A percentile compares a stretch with the other conserved stretches of the same genome.
phyloP scores from a whole-genome alignment of 2,888 invertebrate species.

The Oasisia sp. region DNA sequence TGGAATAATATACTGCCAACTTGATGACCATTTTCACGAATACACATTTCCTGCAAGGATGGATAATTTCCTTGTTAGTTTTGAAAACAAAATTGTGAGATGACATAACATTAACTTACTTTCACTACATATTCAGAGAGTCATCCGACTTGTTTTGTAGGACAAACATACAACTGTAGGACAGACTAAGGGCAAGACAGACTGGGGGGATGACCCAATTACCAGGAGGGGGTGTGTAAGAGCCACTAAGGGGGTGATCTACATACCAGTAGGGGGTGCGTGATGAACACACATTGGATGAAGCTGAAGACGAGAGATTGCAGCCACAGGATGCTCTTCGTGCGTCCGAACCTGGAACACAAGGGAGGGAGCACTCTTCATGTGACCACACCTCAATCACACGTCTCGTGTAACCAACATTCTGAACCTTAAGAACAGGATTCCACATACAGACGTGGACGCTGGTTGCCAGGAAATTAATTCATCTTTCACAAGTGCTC shows the following conservation, averaged over 20 bases:
- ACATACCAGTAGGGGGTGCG: conserved; percentile 62
- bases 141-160: no score
- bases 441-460: not conserved
- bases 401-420: not conserved
- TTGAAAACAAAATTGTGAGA: no score
- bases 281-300: conserved; percentile 60
- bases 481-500: not conserved
- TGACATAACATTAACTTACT: no score
- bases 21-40: no score
- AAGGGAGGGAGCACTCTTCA: not conserved
- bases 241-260: not conserved
- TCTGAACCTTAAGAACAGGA: not conserved
- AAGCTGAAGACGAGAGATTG: conserved; percentile 64
- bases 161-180: no score
- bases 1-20: no score
- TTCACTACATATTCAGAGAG: no score
- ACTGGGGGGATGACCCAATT: no score
- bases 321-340: conserved; percentile 59
- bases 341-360: conserved; percentile 55
- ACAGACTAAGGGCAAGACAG: no score
- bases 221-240: no score
- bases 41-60: no score
- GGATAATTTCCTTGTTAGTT: no score
- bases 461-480: not conserved
- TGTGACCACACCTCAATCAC: not conserved